These are phyloP conservation scores for Prietella phreatophila DNA, from an alignment of 2,113 vertebrate genomes.

Conservation along the genomic window DNA sequence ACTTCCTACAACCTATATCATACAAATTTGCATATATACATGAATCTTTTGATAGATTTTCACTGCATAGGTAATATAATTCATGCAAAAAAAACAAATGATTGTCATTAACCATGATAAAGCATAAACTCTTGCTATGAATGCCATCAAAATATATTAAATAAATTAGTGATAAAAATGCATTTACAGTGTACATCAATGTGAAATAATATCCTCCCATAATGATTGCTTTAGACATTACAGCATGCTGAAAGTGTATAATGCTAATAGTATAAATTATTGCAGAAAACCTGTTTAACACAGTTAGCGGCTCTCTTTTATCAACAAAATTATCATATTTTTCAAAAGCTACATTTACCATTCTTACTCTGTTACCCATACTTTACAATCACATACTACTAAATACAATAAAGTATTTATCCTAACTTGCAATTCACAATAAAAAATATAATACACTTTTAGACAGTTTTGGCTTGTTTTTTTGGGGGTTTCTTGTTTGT, in stretches of 20 bases:
- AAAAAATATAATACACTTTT: not conserved
- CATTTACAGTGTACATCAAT: not conserved
- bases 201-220: conserved; percentile 42
- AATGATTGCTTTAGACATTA: not conserved
- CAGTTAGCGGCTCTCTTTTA: not conserved
- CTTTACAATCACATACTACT: not conserved
- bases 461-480: not conserved
- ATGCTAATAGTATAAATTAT: not conserved
- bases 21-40: conserved; percentile 34
- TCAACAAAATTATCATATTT: not conserved
- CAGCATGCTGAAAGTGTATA: not conserved
- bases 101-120: not conserved
- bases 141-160: conserved; percentile 3
- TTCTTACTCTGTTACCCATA: not conserved
- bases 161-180: conserved; percentile 44
- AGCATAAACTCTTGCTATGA: conserved; percentile 8
- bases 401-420: not conserved
- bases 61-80: conserved; percentile 1
- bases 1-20: not conserved
- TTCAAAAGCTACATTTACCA: not conserved
- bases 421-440: not conserved
- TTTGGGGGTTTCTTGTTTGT: not conserved
- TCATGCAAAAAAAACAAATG: not conserved
- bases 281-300: not conserved
- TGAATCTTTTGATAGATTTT: not conserved